phyloP scores from a whole-genome alignment of 2,113 vertebrate genomes.

The Neoarius graeffei region DNA sequence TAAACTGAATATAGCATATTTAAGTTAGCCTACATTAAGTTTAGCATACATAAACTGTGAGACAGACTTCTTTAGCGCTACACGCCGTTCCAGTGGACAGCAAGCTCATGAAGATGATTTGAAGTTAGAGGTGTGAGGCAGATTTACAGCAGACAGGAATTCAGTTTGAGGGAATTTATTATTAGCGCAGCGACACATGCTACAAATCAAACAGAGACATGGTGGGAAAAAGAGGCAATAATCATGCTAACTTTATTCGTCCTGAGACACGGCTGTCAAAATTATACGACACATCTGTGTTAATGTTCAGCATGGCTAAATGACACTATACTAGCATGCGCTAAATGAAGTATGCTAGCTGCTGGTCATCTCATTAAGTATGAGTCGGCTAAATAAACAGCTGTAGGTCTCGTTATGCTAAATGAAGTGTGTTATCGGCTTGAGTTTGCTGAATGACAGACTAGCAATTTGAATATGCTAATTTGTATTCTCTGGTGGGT shows the following conservation, averaged over 20 bases:
- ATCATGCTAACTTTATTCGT: background rate
- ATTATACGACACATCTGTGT: background rate
- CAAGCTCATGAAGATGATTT: background rate
- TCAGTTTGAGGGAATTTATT: conserved; percentile 72
- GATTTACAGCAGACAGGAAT: conserved; percentile 59
- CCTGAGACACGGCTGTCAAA: background rate
- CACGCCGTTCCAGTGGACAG: background rate
- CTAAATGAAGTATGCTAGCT: background rate
- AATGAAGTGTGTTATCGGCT: background rate
- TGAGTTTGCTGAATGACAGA: background rate
- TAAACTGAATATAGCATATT: background rate
- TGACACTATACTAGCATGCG: background rate
- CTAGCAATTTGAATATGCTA: background rate
- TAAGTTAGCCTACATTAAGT: background rate
- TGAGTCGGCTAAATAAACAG: background rate
- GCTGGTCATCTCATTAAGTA: background rate
- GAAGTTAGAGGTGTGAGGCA: background rate
- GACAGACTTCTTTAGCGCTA: background rate
- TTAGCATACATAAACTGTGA: background rate
- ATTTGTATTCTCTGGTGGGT: background rate
- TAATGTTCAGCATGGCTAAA: background rate
- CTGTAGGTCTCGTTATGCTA: background rate
- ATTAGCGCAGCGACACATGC: conserved; percentile 66
- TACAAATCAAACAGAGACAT: conserved; percentile 59
- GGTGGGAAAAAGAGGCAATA: conserved; percentile 27